Conservation (phyloP, 2,888 invertebrate species). For the Dendrolimus houi region DNA sequence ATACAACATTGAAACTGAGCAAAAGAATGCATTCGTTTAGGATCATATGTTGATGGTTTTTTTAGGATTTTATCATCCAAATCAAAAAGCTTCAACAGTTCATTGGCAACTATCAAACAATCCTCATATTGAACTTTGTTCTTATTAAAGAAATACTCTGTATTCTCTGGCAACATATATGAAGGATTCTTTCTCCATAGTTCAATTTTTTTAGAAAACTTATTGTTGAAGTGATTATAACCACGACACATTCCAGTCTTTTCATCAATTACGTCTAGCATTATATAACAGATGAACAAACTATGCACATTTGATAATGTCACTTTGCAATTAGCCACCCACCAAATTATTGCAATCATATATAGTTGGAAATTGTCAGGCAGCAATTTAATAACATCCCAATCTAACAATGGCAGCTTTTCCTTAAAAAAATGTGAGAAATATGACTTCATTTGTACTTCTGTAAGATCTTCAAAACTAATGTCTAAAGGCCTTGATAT, state of each 20-base stretch:
- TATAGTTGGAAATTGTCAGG: constrained; percentile 78
- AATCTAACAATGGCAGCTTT: constrained; percentile 47
- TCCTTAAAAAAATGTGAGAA: constrained; percentile 66
- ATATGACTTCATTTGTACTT: constrained; percentile 38
- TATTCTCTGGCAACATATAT: constrained; percentile 15
- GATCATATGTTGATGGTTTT: constrained; percentile 74
- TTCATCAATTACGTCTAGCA: constrained; percentile 74
- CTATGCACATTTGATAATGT: constrained; percentile 72
- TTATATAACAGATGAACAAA: constrained; percentile 73
- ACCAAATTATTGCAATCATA: constrained; percentile 76
- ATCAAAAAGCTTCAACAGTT: constrained; percentile 76
- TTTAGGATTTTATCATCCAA: constrained; percentile 70
- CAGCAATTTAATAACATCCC: constrained; percentile 48
- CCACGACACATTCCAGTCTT: constrained; percentile 75
- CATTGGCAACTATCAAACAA: constrained; percentile 74
- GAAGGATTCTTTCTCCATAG: constrained; percentile 32
- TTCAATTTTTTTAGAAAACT: constrained; percentile 49
- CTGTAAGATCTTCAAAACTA: constrained; percentile 34
- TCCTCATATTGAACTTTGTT: constrained; percentile 73
- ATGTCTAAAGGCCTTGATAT: constrained; percentile 30
- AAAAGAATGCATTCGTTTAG: constrained; percentile 76
- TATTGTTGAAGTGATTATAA: constrained; percentile 59
- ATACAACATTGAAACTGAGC: constrained; percentile 81
- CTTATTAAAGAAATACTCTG: constrained; percentile 54
- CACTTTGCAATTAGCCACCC: constrained; percentile 64